These are phyloP conservation scores for Dryomyza anilis DNA, from an alignment of 2,888 invertebrate species.

Conservation along the genomic window DNA sequence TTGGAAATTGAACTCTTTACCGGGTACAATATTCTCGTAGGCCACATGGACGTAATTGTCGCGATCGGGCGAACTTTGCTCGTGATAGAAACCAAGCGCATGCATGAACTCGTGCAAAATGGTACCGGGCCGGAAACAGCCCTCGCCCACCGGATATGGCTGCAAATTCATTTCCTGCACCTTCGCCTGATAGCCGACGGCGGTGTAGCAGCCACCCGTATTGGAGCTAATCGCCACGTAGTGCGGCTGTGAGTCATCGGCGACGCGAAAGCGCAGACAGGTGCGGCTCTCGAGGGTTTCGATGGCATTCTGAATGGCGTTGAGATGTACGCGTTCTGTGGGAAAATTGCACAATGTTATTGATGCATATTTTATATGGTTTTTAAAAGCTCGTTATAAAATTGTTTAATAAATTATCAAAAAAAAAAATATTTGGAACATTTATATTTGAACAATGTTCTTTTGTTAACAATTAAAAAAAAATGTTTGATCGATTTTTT, in stretches of 20 bases:
- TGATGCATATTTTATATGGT: too few species aligned
- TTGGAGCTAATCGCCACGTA: conserved; percentile 48
- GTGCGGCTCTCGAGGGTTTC: conserved; percentile 73
- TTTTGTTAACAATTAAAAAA: too few species aligned
- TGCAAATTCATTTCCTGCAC: conserved; percentile 53
- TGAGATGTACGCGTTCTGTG: conserved; percentile 62
- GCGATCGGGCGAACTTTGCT: conserved; percentile 77
- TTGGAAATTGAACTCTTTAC: conserved; percentile 72
- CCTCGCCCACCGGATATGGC: conserved; percentile 48
- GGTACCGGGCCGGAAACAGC: conserved; percentile 62
- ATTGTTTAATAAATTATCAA: too few species aligned
- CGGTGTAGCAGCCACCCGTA: conserved; percentile 74
- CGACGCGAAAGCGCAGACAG: conserved; percentile 72
- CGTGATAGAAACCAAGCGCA: conserved; percentile 78
- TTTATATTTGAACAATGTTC: too few species aligned
- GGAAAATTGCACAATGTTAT: too few species aligned
- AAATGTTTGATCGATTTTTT: too few species aligned
- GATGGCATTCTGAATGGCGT: conserved; percentile 71
- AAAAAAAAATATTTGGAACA: too few species aligned
- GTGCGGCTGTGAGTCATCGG: conserved; percentile 55
- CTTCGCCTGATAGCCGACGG: conserved; percentile 69
- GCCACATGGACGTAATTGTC: conserved; percentile 70
- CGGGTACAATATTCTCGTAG: conserved; percentile 61
- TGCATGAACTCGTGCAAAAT: conserved; percentile 80
- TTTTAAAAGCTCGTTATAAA: too few species aligned